phyloP scores from a whole-genome alignment of 1,140 invertebrate genomes.

The Heliconius hewitsoni region DNA sequence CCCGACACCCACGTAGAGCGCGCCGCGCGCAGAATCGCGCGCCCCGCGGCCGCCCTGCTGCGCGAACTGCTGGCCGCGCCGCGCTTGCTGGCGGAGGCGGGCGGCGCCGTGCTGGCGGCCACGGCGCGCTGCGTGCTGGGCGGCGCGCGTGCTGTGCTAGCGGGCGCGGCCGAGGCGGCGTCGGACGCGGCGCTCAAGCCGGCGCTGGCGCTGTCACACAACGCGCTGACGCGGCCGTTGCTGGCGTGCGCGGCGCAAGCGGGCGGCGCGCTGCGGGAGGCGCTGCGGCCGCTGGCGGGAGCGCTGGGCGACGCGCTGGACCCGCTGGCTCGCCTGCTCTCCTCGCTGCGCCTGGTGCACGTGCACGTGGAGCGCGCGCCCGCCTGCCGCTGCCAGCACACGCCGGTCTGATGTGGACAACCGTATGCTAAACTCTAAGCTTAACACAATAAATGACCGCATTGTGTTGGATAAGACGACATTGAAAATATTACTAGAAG shows the following conservation, averaged over 20 bases:
- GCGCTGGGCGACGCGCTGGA: slow-evolving; percentile 47
- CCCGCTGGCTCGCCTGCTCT: slow-evolving; percentile 46
- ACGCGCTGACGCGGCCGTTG: slow-evolving; percentile 84
- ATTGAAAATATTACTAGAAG: too few relatives aligned
- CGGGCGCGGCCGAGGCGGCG: slow-evolving; percentile 81
- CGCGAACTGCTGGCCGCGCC: slow-evolving; percentile 46
- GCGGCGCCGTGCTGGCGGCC: neutral
- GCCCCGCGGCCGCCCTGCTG: slow-evolving; percentile 31
- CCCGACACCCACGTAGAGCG: slow-evolving; percentile 36
- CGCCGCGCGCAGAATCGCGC: slow-evolving; percentile 17
- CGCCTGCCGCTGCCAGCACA: neutral
- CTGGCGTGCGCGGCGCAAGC: slow-evolving; percentile 84
- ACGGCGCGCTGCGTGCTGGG: slow-evolving; percentile 8
- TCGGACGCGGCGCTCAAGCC: slow-evolving; percentile 87
- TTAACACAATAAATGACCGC: too few relatives aligned
- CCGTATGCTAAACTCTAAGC: too few relatives aligned
- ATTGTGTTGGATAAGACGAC: too few relatives aligned
- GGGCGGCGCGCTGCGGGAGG: slow-evolving; percentile 82
- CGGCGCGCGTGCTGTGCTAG: neutral
- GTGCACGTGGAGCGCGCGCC: slow-evolving; percentile 37
- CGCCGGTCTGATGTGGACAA: neutral
- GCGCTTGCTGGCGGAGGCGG: slow-evolving; percentile 26
- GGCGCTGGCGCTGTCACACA: slow-evolving; percentile 84
- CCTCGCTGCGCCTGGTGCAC: slow-evolving; percentile 49
- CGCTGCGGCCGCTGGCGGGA: slow-evolving; percentile 83